Percentiles rank a stretch among this genome's conserved stretches.
phyloP scores from a whole-genome alignment of 2,888 invertebrate genomes.

The Linnaemya vulpina region DNA sequence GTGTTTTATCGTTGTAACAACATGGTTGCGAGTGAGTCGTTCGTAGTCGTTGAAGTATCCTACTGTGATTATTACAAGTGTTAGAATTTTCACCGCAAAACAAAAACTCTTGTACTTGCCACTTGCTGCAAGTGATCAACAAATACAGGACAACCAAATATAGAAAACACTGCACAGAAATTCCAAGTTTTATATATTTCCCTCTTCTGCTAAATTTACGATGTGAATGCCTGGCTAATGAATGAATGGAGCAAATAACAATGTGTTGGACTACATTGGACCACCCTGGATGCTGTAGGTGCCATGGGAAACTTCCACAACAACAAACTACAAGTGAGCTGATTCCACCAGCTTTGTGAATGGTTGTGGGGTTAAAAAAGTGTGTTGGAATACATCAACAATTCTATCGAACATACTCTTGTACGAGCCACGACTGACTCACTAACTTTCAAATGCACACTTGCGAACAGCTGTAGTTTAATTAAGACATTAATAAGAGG shows the following conservation, averaged over 20 bases:
- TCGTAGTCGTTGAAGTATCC: constrained; percentile 48
- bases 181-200: neutral
- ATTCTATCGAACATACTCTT: neutral
- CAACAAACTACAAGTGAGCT: neutral
- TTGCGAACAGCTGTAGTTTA: constrained; percentile 60
- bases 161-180: constrained; percentile 25
- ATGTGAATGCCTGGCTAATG: constrained; percentile 32
- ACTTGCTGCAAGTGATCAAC: constrained; percentile 19
- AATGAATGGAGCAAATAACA: constrained; percentile 10
- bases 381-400: neutral
- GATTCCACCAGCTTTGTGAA: constrained; percentile 1
- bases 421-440: neutral
- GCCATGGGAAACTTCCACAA: constrained; percentile 43
- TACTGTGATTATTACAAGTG: constrained; percentile 69
- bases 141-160: constrained; percentile 21
- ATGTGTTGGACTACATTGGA: constrained; percentile 63
- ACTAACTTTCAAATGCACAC: constrained; percentile 3
- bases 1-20: constrained; percentile 9
- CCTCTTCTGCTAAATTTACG: constrained; percentile 52
- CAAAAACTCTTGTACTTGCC: constrained; percentile 31
- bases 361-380: constrained; percentile 1
- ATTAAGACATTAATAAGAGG: constrained; percentile 65
- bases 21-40: neutral
- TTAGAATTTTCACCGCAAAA: constrained; percentile 62
- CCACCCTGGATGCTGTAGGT: constrained; percentile 55